Evolutionary conservation across 2,113 vertebrate genomes (phyloP).

Genomic region (Nicator chloris): DNA sequence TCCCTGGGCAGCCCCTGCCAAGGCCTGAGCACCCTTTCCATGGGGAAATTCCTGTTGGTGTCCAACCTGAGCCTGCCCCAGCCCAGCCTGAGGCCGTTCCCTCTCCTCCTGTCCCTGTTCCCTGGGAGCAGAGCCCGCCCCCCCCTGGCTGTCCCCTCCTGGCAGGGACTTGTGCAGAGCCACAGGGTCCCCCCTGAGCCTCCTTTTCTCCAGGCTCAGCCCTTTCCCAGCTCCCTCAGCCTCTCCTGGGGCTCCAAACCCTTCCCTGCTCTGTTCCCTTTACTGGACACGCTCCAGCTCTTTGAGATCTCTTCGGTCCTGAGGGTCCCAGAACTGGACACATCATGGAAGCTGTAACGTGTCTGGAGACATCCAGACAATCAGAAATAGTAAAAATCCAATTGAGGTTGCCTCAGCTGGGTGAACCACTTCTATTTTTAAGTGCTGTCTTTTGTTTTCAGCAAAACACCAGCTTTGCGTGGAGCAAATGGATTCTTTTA

Average conservation of each 20-base stretch:
- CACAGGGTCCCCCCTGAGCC: background rate
- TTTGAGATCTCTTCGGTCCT: background rate
- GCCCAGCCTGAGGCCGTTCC: background rate
- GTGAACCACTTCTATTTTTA: background rate
- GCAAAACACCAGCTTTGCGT: background rate
- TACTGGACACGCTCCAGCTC: fast-evolving
- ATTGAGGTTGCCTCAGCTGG: fast-evolving
- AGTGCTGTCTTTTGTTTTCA: background rate
- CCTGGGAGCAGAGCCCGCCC: background rate
- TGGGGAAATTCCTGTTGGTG: fast-evolving
- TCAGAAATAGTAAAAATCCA: background rate
- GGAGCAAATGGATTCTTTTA: background rate
- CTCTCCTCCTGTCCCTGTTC: background rate
- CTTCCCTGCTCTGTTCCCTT: background rate
- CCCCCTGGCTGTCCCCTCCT: background rate
- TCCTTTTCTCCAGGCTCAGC: background rate
- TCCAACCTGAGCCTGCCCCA: fast-evolving
- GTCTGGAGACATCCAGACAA: background rate
- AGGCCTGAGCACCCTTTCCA: fast-evolving
- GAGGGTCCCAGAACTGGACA: background rate
- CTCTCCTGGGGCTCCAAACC: fast-evolving
- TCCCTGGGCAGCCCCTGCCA: background rate
- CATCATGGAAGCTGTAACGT: fast-evolving
- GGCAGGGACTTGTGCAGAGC: background rate
- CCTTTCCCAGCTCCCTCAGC: background rate